Conservation (phyloP, 2,888 invertebrate genomes). For the Tubulanus polymorphus region DNA sequence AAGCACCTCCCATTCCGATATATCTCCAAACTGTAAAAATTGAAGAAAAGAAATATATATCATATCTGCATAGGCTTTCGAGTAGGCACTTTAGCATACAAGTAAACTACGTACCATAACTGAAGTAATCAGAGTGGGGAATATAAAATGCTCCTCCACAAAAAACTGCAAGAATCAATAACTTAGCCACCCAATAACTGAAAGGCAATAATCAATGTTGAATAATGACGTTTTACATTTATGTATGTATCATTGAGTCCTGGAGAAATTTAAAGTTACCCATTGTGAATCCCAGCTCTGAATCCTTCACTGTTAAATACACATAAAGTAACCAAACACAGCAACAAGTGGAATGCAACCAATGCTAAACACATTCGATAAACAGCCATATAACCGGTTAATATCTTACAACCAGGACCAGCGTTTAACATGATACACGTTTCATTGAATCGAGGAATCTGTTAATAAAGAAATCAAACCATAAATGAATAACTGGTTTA, state of each 20-base stretch:
- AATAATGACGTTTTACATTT: background rate
- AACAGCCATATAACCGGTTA: slow-evolving; percentile 55
- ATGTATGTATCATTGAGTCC: background rate
- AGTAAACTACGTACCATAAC: slow-evolving; percentile 18
- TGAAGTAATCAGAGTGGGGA: slow-evolving; percentile 48
- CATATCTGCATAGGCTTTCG: background rate
- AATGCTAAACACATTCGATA: slow-evolving; percentile 53
- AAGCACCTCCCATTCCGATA: slow-evolving; percentile 54
- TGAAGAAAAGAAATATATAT: slow-evolving; percentile 1
- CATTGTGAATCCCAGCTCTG: slow-evolving; percentile 55
- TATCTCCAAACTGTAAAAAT: slow-evolving; percentile 54
- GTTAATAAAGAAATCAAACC: slow-evolving; percentile 18
- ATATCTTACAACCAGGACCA: slow-evolving; percentile 46
- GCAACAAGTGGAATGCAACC: slow-evolving; percentile 49
- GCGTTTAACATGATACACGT: slow-evolving; percentile 46
- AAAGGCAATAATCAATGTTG: slow-evolving; percentile 8
- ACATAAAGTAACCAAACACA: slow-evolving; percentile 47
- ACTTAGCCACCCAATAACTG: slow-evolving; percentile 51
- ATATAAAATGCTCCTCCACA: slow-evolving; percentile 52
- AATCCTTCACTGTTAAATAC: slow-evolving; percentile 51
- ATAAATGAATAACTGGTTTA: too few species aligned
- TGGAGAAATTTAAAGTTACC: slow-evolving; percentile 33
- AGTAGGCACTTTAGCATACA: background rate
- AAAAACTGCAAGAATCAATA: slow-evolving; percentile 46
- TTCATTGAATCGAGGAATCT: slow-evolving; percentile 49